phyloP scores from a whole-genome alignment of 1,140 invertebrate genomes.

The Pseudomyrmex dendroicus region DNA sequence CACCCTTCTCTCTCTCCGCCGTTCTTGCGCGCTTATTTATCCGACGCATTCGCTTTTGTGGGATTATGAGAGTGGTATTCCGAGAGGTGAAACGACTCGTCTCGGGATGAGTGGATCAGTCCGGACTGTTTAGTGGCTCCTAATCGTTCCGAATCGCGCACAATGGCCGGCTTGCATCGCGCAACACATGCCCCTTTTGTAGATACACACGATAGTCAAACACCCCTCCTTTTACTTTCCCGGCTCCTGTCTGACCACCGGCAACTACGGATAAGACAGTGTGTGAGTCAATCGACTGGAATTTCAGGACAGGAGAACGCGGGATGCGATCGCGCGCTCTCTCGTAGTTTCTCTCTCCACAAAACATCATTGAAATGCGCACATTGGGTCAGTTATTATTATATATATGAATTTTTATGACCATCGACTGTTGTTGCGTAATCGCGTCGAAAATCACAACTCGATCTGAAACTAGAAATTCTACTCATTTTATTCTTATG shows the following conservation, averaged over 20 bases:
- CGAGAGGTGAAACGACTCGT: slow-evolving; percentile 62
- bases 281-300: slow-evolving; percentile 72
- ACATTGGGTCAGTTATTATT: neutral
- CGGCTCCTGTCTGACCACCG: slow-evolving; percentile 62
- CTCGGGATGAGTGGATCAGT: slow-evolving; percentile 73
- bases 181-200: slow-evolving; percentile 71
- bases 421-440: slow-evolving; percentile 8
- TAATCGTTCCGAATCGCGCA: slow-evolving; percentile 75
- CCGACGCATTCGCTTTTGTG: slow-evolving; percentile 58
- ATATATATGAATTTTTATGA: slow-evolving; percentile 49
- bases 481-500: neutral
- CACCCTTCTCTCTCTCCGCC: neutral
- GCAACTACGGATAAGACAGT: slow-evolving; percentile 69
- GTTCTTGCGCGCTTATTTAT: slow-evolving; percentile 63
- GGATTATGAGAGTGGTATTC: slow-evolving; percentile 70
- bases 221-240: slow-evolving; percentile 48
- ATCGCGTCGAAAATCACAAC: neutral
- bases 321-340: slow-evolving; percentile 25
- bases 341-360: slow-evolving; percentile 34
- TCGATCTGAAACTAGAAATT: neutral
- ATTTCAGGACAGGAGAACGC: slow-evolving; percentile 37
- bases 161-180: slow-evolving; percentile 78
- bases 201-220: slow-evolving; percentile 60
- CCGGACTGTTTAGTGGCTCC: slow-evolving; percentile 72
- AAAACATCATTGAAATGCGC: slow-evolving; percentile 29